Conservation (phyloP, 2,113 vertebrate species). For the Tragelaphus imberbis region DNA sequence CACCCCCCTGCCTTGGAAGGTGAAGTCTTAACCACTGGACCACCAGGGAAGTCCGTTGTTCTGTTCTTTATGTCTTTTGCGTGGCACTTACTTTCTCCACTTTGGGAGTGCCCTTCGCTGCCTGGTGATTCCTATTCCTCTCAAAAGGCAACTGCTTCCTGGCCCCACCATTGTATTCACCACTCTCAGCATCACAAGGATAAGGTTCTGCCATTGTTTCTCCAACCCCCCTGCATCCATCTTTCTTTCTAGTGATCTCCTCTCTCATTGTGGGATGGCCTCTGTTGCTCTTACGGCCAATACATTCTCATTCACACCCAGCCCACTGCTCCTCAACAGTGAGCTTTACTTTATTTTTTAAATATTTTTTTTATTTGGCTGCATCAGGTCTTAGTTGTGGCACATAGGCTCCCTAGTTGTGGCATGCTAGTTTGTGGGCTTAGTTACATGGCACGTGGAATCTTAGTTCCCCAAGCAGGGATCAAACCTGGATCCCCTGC, state of each 20-base stretch:
- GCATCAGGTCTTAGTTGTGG: background rate
- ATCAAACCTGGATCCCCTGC: background rate
- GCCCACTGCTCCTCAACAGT: background rate
- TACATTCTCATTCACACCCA: background rate
- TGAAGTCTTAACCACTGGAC: background rate
- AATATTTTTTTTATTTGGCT: background rate
- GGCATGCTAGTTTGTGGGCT: background rate
- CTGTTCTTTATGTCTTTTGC: background rate
- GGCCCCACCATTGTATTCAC: fast-evolving
- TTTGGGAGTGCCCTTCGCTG: background rate
- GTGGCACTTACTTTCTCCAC: background rate
- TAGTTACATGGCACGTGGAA: background rate
- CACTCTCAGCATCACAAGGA: background rate
- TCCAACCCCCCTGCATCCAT: background rate
- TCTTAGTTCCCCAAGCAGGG: background rate
- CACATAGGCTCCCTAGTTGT: background rate
- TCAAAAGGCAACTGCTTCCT: background rate
- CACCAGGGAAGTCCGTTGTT: background rate
- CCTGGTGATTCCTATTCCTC: background rate
- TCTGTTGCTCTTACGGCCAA: background rate
- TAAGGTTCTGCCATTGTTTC: background rate
- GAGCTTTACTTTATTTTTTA: background rate
- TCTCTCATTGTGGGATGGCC: background rate
- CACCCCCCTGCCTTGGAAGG: background rate
- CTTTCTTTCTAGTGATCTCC: background rate